Evolutionary conservation across 2,797 vertebrate genomes (phyloP), one percentile per base, ranked within the genome.

Genomic region (Siniperca obscura): DNA sequence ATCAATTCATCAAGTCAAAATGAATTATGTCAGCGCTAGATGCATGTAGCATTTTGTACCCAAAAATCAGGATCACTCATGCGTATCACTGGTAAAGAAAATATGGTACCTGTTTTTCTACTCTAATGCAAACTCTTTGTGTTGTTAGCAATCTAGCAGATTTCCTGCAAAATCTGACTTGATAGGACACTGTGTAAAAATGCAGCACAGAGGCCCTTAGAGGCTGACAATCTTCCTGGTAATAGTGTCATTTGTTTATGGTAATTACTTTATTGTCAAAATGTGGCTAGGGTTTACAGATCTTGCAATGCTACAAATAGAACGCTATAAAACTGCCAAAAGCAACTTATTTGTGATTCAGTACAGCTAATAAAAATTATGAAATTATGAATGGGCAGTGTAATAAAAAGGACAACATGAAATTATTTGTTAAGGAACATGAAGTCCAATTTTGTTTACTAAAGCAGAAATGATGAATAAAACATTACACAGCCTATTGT

Each of bases 251-350:
- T 92, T 91, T 92, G 86, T 93, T 93, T 82, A 86, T 76, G 86
- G 62, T 90, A 90, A 92, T 92, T 80, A 91, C 86, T 86, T 89
- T 76, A 87, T 89, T 90, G 89, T 89, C 85, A 86, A 75, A 88
- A 76, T 72, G 82, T 69, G 83, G 52, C 69, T 5, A 62, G 50
- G 40, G 61, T 85, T 85, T 80, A 78, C 87, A 86, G 83, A 91
- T 91, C 82, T 76, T n/a, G 68, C 74, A 82, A 53, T 40, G 85
- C 81, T 42, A 87, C 84, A 87, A 89, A 86, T 10, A 80, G 48
- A 86, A 62, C 14, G 34, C 44, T 11, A 72, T 76, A 78, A 90
- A 90, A 84, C 50, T 76, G 89, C 84, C 87, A 81, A 80, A 86
- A 87, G 78, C 80, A 78, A 87, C 74, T 80, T 82, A 73, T 88